These are phyloP conservation scores for Whitmania pigra DNA, from an alignment of 1,140 invertebrate species.

Conservation along the genomic window DNA sequence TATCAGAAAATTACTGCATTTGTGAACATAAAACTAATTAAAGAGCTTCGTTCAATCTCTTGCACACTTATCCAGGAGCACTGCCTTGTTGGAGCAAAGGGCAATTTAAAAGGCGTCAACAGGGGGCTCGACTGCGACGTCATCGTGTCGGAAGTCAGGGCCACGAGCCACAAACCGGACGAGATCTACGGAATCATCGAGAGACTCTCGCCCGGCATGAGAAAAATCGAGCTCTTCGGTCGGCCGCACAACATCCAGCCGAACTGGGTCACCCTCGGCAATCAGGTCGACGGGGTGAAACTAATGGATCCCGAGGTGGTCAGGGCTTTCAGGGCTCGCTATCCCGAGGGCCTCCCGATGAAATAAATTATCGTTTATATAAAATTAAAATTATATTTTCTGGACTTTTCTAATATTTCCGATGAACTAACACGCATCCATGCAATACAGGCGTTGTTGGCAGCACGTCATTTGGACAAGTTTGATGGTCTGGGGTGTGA, in stretches of 20 bases:
- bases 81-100: constrained; percentile 91
- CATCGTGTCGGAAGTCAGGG: constrained; percentile 90
- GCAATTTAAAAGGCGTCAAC: constrained; percentile 77
- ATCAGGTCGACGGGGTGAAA: constrained; percentile 85
- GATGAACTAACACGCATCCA: no score
- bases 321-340: constrained; percentile 71
- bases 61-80: constrained; percentile 53
- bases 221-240: constrained; percentile 94
- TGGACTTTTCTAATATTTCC: not conserved
- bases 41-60: no score
- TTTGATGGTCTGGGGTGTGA: no score
- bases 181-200: constrained; percentile 78
- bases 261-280: constrained; percentile 92
- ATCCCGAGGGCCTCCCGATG: constrained; percentile 85
- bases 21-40: no score
- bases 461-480: no score
- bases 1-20: no score
- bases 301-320: constrained; percentile 83
- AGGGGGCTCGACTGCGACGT: constrained; percentile 90
- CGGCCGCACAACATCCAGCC: constrained; percentile 93
- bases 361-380: constrained; percentile 10
- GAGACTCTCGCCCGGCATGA: constrained; percentile 60
- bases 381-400: constrained; percentile 4
- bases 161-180: constrained; percentile 93
- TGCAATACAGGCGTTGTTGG: no score